Evolutionary conservation across 2,113 vertebrate species (phyloP), one percentile per base, ranked within the genome.

Genomic region (Pseudolaguvia tuberculata): DNA sequence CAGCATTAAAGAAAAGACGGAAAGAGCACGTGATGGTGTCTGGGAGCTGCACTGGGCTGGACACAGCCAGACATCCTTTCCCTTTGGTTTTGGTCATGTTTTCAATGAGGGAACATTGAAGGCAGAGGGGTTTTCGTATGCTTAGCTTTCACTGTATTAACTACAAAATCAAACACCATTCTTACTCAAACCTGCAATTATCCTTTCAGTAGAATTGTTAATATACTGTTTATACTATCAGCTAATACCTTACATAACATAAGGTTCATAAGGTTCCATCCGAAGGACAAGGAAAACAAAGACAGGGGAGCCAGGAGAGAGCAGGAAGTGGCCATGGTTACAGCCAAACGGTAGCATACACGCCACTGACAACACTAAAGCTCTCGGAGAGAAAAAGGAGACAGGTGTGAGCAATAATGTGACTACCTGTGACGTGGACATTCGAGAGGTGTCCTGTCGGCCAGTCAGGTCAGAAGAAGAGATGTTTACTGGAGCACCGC

Each of bases 371-470:
- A 11, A 70, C 47, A 42, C 5, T 11, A 47, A 45, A 58, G 21
- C n/a, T 39, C 15, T 39, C 15, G 7, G n/a, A 29, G 9, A 15
- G 21, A n/a, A 4, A 20, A 14, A n/a, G 15, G 0, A 9, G 17
- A 4, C 12, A 1, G 27, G 25, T 18, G 11, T 1, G 21, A 31
- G 45, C 45, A 7, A 23, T 67, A 7, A 3, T 11, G 78, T n/a
- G n/a, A n/a, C 53, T 91, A 98, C 96, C 94, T 98, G 96, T 67
- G 95, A 98, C 79, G 94, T 94, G 87, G 96, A 98, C 93, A 98
- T 96, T 89, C 95, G 95, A 65, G 94, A 97, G 85, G 93, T 90
- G 82, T 98, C 96, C 89, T 97, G 96, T 73, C 96, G 92, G 84
- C 94, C 96, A 0, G 96, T 98, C 87, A 98, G 89, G 84, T 98